Percentiles rank a stretch among this genome's conserved stretches.
These are phyloP conservation scores for Typhlichthys eigenmanni DNA, from an alignment of 2,797 vertebrate species.

Conservation along the genomic window DNA sequence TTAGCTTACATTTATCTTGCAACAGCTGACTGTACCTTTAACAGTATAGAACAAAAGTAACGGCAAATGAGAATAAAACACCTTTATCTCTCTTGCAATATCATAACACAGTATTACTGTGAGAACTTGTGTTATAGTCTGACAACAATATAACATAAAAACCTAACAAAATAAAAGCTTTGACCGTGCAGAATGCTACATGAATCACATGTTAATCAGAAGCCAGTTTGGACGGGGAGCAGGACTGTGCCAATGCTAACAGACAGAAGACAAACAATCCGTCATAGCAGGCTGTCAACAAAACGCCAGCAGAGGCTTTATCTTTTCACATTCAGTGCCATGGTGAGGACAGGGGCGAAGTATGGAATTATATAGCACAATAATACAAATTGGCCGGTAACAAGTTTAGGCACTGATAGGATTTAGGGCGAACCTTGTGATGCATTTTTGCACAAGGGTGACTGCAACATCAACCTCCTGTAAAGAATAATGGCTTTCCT, in stretches of 20 bases:
- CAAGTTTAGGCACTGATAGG: conserved; percentile 83
- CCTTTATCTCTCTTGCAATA: too few species aligned
- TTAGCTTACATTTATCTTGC: too few species aligned
- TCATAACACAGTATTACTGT: too few species aligned
- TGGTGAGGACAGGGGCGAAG: conserved; percentile 72
- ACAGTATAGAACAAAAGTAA: too few species aligned
- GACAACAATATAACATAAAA: background rate
- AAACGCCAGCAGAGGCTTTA: conserved; percentile 60
- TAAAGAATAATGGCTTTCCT: conserved; percentile 84
- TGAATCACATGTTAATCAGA: conserved; percentile 40
- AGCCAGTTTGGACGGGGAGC: conserved; percentile 48
- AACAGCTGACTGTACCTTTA: too few species aligned
- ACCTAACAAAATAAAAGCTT: conserved; percentile 3
- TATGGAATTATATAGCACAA: conserved; percentile 84
- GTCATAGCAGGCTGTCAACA: conserved; percentile 67
- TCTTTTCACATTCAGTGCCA: conserved; percentile 73
- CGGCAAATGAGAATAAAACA: background rate
- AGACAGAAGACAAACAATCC: conserved; percentile 66
- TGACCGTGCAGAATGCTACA: conserved; percentile 10
- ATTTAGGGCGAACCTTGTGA: conserved; percentile 78
- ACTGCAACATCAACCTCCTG: conserved; percentile 79
- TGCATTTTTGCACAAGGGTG: conserved; percentile 79
- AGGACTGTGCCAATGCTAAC: conserved; percentile 58
- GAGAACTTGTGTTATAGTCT: too few species aligned
- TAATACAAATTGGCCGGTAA: conserved; percentile 84